These are phyloP conservation scores for Ephialtes manifestator DNA, from an alignment of 2,888 invertebrate species.

Conservation along the genomic window DNA sequence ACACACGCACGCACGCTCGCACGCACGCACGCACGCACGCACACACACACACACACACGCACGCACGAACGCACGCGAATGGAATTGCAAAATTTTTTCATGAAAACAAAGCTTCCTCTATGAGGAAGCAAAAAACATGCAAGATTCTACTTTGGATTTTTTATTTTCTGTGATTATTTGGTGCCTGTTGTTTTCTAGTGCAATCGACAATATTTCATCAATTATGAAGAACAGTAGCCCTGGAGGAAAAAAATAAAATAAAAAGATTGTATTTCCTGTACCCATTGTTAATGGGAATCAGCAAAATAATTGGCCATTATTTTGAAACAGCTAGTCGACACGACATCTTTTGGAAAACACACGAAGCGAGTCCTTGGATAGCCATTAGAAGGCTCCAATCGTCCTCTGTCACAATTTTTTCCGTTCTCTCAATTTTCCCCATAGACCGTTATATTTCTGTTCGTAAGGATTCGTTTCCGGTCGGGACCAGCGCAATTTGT, in stretches of 20 bases:
- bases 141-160: too few relatives aligned
- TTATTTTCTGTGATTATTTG: too few relatives aligned
- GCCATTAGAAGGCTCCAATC: background rate
- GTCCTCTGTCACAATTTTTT: constrained; percentile 3
- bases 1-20: too few relatives aligned
- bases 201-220: too few relatives aligned
- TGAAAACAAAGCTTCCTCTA: too few relatives aligned
- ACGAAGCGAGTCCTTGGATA: background rate
- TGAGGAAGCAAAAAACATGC: too few relatives aligned
- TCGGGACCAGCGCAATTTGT: constrained; percentile 74
- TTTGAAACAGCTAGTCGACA: background rate
- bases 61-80: too few relatives aligned
- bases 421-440: background rate
- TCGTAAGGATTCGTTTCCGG: constrained; percentile 78
- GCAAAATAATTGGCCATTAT: background rate
- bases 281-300: too few relatives aligned
- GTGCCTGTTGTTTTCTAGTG: too few relatives aligned
- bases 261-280: background rate
- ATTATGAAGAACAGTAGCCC: background rate
- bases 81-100: too few relatives aligned
- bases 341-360: background rate
- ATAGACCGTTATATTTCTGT: constrained; percentile 72
- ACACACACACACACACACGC: too few relatives aligned
- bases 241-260: background rate
- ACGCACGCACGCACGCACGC: too few relatives aligned